Evolutionary conservation across 2,797 vertebrate genomes (phyloP), one percentile per base, ranked within the genome.

Genomic region (Pseudocheirus occidentalis): DNA sequence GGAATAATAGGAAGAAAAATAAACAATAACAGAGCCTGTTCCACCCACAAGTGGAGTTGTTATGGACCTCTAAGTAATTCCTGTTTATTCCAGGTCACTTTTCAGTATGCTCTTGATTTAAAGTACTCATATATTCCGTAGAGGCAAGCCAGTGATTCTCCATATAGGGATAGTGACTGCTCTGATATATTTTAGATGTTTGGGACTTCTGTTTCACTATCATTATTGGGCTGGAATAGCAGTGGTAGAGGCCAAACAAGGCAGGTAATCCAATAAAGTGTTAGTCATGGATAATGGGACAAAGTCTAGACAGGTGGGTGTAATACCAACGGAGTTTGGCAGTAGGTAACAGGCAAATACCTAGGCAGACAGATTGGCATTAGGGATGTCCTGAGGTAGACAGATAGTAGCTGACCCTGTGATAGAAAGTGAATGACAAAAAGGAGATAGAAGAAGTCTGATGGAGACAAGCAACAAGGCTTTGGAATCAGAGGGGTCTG

Each of bases 41-140:
- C 53, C 1, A 54, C 53, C 53, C 11, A 54, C 10, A 54, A 54
- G 53, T 54, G 53, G 53, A 54, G 53, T 54, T 54, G 53, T 54
- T 54, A 54, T 12, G 53, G 11, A 54, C 9, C 53, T 54, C 53
- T 54, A 11, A 54, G 53, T 54, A 24, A 55, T 95, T 31, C 18
- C 55, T 94, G 54, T 93, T 94, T 66, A 87, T 93, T 21, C 34
- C n/a, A 91, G 0, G 5, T 93, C 92, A 53, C 94, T 95, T 55
- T 94, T 96, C 92, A 95, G 53, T 55, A n/a, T 1, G 34, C 7
- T n/a, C 52, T 90, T 53, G 50, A 54, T 90, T 28, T 55, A 53
- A n/a, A 90, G 13, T 34, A 29, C 31, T 54, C 29, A 6, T 52
- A 12, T 55, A 55, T 14, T 90, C 52, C 34, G 29, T 90, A 90